Base-by-base conservation (phyloP, 2,797 vertebrate species). In the Mus spretus region DNA sequence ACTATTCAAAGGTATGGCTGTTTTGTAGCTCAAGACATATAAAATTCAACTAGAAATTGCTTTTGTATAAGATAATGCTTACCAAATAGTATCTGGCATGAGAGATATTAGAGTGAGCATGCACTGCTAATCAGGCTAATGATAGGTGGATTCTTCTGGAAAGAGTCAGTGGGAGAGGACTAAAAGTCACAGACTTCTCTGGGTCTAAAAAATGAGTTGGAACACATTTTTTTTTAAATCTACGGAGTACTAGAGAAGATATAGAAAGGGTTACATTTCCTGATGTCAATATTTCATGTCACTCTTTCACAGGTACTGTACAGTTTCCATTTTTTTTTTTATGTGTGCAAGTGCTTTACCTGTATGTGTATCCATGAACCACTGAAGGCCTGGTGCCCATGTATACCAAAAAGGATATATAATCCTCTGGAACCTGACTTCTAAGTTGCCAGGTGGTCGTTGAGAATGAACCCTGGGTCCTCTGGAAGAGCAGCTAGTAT, bases 41-140 rank as follows among this genome's bases (percentile, higher is more conserved):
- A 15, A 93, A 82, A 14, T 67, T 65, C 31, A 95, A 93, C 28
- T 67, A 94, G 53, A 91, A 92, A 63, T 75, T 93, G 28, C 6
- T 80, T 96, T 63, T 74, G 19, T 90, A 11, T 14, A 83, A 70
- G 12, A 55, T n/a, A 24, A 37, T 82, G 22, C 13, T 93, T 89
- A 80, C 67, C 28, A 90, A 65, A 15, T 67, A 90, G 14, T 13
- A 31, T 31, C 26, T 63, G 40, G 47, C 37, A 74, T 50, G 53
- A 53, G 37, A 86, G 93, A 91, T 31, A 14, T 34, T 11, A 44
- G 53, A 4, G 13, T 34, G 1, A 44, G 1, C 37, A 4, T 4
- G 3, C 22, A 8, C 8, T 80, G 22, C 0, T 55, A 47, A 63
- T 88, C 15, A 4, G 70, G 6, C 44, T 93, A 72, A 77, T 0